Conservation (phyloP, 2,888 invertebrate species). For the Hecatera dysodea region DNA sequence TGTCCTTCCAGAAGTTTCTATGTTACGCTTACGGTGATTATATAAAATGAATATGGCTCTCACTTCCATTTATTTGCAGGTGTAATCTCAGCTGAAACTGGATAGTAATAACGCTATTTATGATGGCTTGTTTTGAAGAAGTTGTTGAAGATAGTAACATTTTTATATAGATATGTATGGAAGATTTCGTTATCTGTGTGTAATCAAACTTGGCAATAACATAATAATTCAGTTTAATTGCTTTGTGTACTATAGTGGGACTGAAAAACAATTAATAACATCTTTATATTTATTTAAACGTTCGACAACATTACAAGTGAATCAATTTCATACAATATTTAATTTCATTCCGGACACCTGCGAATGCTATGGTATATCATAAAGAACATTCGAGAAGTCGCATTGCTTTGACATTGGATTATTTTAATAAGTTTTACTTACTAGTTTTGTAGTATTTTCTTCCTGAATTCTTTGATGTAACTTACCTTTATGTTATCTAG, state of each 20-base stretch:
- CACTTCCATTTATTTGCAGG: constrained; percentile 4
- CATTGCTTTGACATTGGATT: background rate
- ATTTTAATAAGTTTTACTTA: constrained; percentile 22
- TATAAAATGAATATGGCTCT: constrained; percentile 2
- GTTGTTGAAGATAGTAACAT: constrained; percentile 28
- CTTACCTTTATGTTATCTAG: constrained; percentile 18
- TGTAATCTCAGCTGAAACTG: constrained; percentile 20
- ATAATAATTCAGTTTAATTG: constrained; percentile 42
- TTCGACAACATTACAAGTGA: background rate
- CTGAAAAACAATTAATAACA: constrained; percentile 21
- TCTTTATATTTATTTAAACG: constrained; percentile 21
- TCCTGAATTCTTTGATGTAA: constrained; percentile 30
- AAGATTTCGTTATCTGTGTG: constrained; percentile 39
- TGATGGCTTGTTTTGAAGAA: constrained; percentile 13
- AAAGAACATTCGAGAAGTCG: constrained; percentile 37
- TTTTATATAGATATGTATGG: constrained; percentile 29
- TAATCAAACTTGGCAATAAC: constrained; percentile 35
- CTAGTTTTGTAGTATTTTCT: constrained; percentile 16
- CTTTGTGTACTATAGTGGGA: constrained; percentile 8
- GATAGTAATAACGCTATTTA: background rate
- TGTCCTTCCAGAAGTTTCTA: constrained; percentile 6
- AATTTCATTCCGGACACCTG: background rate
- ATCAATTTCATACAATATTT: background rate
- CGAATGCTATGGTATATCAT: background rate
- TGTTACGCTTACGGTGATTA: background rate